Conservation (phyloP, 2,113 vertebrate genomes). For the Lates calcarifer region DNA sequence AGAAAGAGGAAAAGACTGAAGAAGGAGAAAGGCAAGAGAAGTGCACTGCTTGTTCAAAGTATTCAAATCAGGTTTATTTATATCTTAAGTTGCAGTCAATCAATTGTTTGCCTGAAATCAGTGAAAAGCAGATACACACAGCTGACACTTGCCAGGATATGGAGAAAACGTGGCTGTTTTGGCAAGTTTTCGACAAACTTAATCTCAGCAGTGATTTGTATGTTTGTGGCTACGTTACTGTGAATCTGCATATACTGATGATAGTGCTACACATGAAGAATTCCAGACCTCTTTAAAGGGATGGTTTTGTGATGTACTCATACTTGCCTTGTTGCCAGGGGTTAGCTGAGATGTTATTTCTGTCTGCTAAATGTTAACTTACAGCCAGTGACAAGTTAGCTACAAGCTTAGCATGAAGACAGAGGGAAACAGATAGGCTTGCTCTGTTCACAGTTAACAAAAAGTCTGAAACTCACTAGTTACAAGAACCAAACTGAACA, state of each 20-base stretch:
- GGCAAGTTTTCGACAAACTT: neutral
- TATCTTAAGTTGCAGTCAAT: neutral
- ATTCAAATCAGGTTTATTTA: slow-evolving; percentile 2
- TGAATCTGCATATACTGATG: neutral
- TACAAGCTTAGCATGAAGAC: neutral
- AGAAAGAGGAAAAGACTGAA: slow-evolving; percentile 16
- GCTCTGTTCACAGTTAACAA: neutral
- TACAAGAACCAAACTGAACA: neutral
- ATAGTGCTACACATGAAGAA: neutral
- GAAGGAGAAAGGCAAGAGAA: neutral
- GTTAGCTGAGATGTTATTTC: neutral
- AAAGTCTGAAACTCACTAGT: too few species aligned
- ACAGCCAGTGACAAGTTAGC: neutral
- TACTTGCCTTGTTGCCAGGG: neutral
- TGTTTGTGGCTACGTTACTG: neutral
- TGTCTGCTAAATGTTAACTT: neutral
- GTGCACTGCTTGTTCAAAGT: neutral
- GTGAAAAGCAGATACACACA: neutral
- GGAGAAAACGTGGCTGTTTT: neutral
- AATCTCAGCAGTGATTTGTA: slow-evolving; percentile 9
- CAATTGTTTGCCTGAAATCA: neutral
- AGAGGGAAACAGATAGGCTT: neutral
- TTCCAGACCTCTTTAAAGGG: neutral
- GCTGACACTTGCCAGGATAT: neutral
- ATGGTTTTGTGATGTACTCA: neutral